phyloP scores from a whole-genome alignment of 2,113 vertebrate genomes.

The cattle (Bos taurus) region ARS-UCD2.0 NC_037344.1:55911001-55911500 shows the following conservation, averaged over 20 bases:
- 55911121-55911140: background rate
- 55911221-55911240: background rate
- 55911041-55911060: background rate
- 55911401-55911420: background rate
- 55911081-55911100: background rate
- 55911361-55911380: background rate
- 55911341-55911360: accelerated
- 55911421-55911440: background rate
- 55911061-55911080: accelerated
- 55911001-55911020: background rate
- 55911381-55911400: background rate
- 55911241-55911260: background rate
- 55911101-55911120: background rate
- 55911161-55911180: background rate
- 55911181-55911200: background rate
- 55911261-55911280: no score
- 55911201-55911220: background rate
- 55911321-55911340: background rate
- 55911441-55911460: background rate
- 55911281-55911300: background rate
- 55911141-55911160: background rate
- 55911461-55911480: background rate
- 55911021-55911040: background rate
- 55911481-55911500: background rate
- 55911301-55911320: background rate